Evolutionary conservation across 2,113 vertebrate species (phyloP), one percentile per base, ranked within the genome.

Genomic region (Baryphthengus martii): DNA sequence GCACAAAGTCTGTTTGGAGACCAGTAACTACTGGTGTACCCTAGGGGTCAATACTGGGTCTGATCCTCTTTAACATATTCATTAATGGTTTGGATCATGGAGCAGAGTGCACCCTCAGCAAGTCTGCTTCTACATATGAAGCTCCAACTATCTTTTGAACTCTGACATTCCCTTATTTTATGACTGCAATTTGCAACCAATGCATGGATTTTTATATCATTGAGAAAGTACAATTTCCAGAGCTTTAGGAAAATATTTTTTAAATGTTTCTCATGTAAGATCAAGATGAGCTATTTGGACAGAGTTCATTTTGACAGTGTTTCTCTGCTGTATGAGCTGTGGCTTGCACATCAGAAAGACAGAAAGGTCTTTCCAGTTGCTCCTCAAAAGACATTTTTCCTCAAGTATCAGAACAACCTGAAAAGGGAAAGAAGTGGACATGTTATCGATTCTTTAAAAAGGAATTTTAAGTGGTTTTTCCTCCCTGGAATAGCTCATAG

Each of bases 1-100:
- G 10, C 37, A 70, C 7, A 29, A 1, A 31, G 8, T 42, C 45
- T 17, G 14, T 13, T 0, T 58, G 13, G 15, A 55, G 29, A 5
- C 3, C 2, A 18, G 11, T 11, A 52, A 70, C 35, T 13, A 56
- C 6, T 3, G 4, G 3, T 0, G 0, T 31, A 50, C 4, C 11
- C 12, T 61, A 70, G 4, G 3, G 33, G 12, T 9, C 29, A n/a
- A 4, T 45, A 39, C 8, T 4, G 3, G 1, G 8, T 87, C 45
- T 5, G 4, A 45, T n/a, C 24, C 4, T 37, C 7, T 81, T 67
- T 31, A 72, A 28, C 3, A 35, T 67, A 33, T 66, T 47, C 13
- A 11, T 62, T 62, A 58, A 42, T 39, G 11, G 1, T 58, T 24
- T 39, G 21, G 29, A 55, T 50, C 0, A 2, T 24, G 8, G 17